These are phyloP conservation scores for Drosophila borborema DNA, from an alignment of 2,888 invertebrate species.

Conservation along the genomic window DNA sequence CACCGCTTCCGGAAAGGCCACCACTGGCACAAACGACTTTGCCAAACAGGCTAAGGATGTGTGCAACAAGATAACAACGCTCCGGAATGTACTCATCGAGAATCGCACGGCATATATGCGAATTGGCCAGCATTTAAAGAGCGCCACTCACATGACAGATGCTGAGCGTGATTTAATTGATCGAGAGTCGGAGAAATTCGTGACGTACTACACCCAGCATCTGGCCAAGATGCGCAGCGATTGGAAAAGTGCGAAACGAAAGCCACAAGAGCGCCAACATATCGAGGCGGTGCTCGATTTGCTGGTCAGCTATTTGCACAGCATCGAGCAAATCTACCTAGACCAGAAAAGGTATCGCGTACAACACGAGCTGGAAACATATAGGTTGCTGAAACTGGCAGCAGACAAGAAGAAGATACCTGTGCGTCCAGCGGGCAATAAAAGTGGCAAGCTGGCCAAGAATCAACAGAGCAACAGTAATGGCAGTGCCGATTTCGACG, in stretches of 20 bases:
- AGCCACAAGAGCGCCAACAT: slow-evolving; percentile 91
- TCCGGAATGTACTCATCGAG: slow-evolving; percentile 92
- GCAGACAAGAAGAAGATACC: slow-evolving; percentile 82
- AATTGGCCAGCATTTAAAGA: slow-evolving; percentile 90
- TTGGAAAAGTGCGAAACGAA: slow-evolving; percentile 86
- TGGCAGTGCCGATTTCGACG: slow-evolving; percentile 58
- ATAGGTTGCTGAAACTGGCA: slow-evolving; percentile 91
- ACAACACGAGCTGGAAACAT: slow-evolving; percentile 93
- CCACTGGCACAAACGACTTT: slow-evolving; percentile 86
- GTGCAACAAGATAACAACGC: slow-evolving; percentile 90
- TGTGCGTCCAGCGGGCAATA: slow-evolving; percentile 78
- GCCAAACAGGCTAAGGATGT: slow-evolving; percentile 91
- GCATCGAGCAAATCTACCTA: slow-evolving; percentile 94
- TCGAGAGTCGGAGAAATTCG: slow-evolving; percentile 92
- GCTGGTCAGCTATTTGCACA: slow-evolving; percentile 92
- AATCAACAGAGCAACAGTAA: slow-evolving; percentile 33
- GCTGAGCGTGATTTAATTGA: slow-evolving; percentile 95
- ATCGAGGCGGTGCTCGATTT: slow-evolving; percentile 91
- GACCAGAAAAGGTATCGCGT: slow-evolving; percentile 95
- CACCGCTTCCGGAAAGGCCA: slow-evolving; percentile 83
- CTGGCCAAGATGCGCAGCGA: slow-evolving; percentile 91
- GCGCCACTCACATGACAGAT: slow-evolving; percentile 91
- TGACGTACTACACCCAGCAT: slow-evolving; percentile 91
- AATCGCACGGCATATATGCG: slow-evolving; percentile 95
- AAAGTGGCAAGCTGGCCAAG: slow-evolving; percentile 47